These are phyloP conservation scores for Hypena proboscidalis DNA, from an alignment of 2,888 invertebrate species.

Conservation along the genomic window DNA sequence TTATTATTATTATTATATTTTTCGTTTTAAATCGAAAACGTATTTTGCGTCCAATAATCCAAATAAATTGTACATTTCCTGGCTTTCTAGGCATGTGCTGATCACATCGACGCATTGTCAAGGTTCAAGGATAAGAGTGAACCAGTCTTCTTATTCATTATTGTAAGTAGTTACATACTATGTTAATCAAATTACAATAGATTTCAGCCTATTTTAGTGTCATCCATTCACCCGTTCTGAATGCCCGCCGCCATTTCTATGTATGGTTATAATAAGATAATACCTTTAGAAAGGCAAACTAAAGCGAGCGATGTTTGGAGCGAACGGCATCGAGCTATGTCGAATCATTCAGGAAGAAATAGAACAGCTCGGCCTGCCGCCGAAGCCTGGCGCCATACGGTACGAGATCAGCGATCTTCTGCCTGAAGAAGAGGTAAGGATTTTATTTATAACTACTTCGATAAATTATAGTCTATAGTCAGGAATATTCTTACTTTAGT, in stretches of 20 bases:
- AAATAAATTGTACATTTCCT: too few relatives aligned
- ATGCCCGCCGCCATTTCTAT: too few relatives aligned
- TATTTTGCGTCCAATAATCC: too few relatives aligned
- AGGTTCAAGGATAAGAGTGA: constrained; percentile 88
- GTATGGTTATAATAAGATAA: too few relatives aligned
- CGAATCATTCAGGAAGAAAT: constrained; percentile 71
- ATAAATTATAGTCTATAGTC: not conserved
- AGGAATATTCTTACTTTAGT: too few relatives aligned
- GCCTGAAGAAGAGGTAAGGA: constrained; percentile 77
- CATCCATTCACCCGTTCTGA: too few relatives aligned
- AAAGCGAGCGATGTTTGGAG: constrained; percentile 83
- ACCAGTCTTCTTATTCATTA: constrained; percentile 89
- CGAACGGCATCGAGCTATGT: constrained; percentile 73
- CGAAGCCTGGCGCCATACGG: constrained; percentile 50
- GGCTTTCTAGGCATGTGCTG: constrained; percentile 81
- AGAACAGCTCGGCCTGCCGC: constrained; percentile 38
- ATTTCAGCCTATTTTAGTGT: too few relatives aligned
- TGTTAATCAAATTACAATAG: not conserved
- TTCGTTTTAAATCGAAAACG: too few relatives aligned
- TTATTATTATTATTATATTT: too few relatives aligned
- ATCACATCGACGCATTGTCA: constrained; percentile 83
- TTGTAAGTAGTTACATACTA: constrained; percentile 55
- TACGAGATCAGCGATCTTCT: constrained; percentile 67
- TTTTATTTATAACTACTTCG: not conserved
- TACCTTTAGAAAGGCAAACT: constrained; percentile 61